These are phyloP conservation scores for Ranitomeya variabilis DNA, from an alignment of 2,113 vertebrate genomes.

Conservation along the genomic window DNA sequence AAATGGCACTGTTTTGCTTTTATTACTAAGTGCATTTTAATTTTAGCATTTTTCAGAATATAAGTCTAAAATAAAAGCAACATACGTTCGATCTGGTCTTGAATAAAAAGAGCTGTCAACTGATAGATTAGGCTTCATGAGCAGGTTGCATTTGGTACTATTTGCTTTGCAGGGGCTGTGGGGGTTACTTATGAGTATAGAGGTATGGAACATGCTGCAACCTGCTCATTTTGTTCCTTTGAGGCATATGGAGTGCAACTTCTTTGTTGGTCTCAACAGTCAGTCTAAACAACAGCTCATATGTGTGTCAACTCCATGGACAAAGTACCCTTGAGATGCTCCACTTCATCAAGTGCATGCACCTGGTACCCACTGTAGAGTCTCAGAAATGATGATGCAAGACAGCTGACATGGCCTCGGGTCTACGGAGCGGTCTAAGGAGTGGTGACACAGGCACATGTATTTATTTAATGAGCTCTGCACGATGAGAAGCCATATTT, in stretches of 20 bases:
- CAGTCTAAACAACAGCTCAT: background rate
- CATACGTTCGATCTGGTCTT: background rate
- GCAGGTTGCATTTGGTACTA: background rate
- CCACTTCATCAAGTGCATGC: background rate
- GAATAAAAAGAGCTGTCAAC: background rate
- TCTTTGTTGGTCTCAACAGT: background rate
- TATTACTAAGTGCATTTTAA: too few relatives aligned
- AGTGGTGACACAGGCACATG: background rate
- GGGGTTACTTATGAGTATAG: background rate
- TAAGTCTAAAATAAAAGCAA: background rate
- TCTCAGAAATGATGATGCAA: background rate
- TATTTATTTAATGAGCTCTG: constrained; percentile 16
- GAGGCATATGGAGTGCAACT: background rate
- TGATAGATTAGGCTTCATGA: background rate
- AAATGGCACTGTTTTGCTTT: too few relatives aligned
- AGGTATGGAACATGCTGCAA: constrained; percentile 1
- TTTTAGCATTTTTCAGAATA: too few relatives aligned
- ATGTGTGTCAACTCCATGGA: background rate
- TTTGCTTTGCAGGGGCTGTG: background rate
- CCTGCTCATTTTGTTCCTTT: background rate
- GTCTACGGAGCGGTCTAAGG: background rate
- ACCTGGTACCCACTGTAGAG: background rate
- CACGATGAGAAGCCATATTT: background rate
- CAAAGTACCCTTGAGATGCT: constrained; percentile 10
- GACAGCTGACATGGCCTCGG: background rate